Evolutionary conservation across 2,797 vertebrate species (phyloP).

Genomic region (Onychomys arenicola): DNA sequence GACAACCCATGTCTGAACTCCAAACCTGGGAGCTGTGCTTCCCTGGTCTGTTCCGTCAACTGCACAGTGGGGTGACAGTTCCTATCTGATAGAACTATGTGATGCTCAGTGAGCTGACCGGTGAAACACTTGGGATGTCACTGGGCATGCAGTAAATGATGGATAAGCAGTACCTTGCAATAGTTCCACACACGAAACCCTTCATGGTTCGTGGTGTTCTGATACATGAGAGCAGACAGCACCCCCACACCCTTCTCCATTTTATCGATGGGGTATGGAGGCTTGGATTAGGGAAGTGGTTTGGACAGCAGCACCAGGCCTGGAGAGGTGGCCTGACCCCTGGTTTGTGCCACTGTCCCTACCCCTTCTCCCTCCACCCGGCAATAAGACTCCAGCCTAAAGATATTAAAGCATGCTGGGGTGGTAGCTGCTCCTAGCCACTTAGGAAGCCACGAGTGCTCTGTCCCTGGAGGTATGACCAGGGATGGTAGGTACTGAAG

Average conservation of each 20-base stretch:
- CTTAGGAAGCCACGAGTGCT: not conserved
- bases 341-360: not conserved
- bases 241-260: not conserved
- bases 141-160: not conserved
- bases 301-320: not conserved
- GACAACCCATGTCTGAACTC: not conserved
- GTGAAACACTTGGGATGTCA: not conserved
- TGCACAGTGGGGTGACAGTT: not conserved
- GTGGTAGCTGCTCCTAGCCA: not conserved
- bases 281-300: not conserved
- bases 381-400: conserved; percentile 22
- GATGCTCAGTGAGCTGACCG: conserved; percentile 9
- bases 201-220: not conserved
- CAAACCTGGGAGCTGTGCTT: not conserved
- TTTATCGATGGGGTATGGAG: conserved; percentile 28
- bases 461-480: not conserved
- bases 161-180: not conserved
- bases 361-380: not conserved
- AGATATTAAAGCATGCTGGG: not conserved
- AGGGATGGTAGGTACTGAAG: not conserved
- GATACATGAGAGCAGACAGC: not conserved
- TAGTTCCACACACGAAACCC: conserved; percentile 1
- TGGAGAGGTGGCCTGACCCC: not conserved
- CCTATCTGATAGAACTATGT: not conserved
- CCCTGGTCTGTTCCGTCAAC: conserved; percentile 30